Conservation (phyloP, 2,797 vertebrate species). For the Sphenodon punctatus region DNA sequence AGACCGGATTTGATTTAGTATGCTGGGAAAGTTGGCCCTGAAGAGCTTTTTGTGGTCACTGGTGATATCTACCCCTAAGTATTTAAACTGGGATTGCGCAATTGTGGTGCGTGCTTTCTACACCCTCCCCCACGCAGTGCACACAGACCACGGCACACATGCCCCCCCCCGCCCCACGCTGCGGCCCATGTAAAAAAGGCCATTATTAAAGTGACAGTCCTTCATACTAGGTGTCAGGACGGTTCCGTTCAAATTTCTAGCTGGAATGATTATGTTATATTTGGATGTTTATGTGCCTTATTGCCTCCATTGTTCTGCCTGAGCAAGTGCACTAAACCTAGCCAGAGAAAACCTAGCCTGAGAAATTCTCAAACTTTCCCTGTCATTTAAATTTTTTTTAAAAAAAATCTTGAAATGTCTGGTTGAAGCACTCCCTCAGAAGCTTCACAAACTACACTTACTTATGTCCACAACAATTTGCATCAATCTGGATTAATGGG, state of each 20-base stretch:
- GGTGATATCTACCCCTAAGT: too few species aligned
- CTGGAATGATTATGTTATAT: background rate
- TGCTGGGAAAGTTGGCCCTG: too few species aligned
- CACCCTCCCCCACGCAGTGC: too few species aligned
- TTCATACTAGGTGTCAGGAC: background rate
- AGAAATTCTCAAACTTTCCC: slow-evolving; percentile 5
- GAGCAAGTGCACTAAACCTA: background rate
- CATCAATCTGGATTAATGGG: background rate
- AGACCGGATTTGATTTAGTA: too few species aligned
- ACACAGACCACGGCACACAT: too few species aligned
- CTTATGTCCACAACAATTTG: background rate
- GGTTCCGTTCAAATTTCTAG: slow-evolving; percentile 13
- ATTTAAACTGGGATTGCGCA: too few species aligned
- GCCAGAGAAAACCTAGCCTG: slow-evolving; percentile 5
- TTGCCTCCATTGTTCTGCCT: background rate
- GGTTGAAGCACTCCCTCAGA: background rate
- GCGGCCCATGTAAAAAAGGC: too few species aligned
- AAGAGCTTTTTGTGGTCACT: too few species aligned
- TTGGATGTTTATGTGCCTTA: slow-evolving; percentile 10
- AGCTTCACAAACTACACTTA: background rate
- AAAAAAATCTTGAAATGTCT: slow-evolving; percentile 11
- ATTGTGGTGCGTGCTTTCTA: too few species aligned
- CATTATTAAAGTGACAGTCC: background rate
- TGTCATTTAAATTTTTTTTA: slow-evolving; percentile 37
- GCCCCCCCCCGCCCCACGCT: too few species aligned